Evolutionary conservation across 2,888 invertebrate genomes (phyloP).

Genomic region (Gymnosoma rotundatum): DNA sequence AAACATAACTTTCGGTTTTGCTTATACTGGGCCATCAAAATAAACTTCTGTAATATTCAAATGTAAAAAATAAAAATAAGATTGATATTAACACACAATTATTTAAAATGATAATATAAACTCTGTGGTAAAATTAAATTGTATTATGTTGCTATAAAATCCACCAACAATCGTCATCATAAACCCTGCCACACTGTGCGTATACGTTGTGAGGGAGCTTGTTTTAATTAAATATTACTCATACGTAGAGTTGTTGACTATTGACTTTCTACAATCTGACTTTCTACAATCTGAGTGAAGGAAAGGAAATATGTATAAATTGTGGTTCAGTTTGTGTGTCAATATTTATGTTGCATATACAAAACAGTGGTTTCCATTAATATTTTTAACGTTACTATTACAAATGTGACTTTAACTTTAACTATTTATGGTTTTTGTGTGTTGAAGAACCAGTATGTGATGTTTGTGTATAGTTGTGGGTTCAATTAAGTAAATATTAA

Average conservation of each 20-base stretch:
- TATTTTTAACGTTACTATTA: not conserved
- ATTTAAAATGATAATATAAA: not conserved
- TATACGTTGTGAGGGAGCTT: slow-evolving; percentile 15
- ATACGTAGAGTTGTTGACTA: slow-evolving; percentile 32
- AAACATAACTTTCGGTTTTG: not conserved
- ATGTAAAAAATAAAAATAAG: slow-evolving; percentile 7
- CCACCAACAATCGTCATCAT: not conserved
- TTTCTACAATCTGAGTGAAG: not conserved
- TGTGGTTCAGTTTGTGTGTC: not conserved
- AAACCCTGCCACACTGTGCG: not conserved
- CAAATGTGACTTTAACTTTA: not conserved
- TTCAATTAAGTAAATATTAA: not conserved
- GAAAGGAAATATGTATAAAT: not conserved
- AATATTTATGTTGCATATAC: slow-evolving; percentile 30
- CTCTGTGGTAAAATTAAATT: slow-evolving; percentile 8
- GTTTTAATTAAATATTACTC: slow-evolving; percentile 50
- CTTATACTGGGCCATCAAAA: not conserved
- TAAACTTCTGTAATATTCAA: not conserved
- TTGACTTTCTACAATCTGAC: slow-evolving; percentile 34
- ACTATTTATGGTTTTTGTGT: not conserved
- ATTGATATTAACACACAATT: not conserved
- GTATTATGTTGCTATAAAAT: not conserved
- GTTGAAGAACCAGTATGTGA: not conserved
- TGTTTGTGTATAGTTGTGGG: not conserved
- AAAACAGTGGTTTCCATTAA: slow-evolving; percentile 23